These are phyloP conservation scores for Nephotettix cincticeps DNA, from an alignment of 1,140 invertebrate genomes.

Conservation along the genomic window DNA sequence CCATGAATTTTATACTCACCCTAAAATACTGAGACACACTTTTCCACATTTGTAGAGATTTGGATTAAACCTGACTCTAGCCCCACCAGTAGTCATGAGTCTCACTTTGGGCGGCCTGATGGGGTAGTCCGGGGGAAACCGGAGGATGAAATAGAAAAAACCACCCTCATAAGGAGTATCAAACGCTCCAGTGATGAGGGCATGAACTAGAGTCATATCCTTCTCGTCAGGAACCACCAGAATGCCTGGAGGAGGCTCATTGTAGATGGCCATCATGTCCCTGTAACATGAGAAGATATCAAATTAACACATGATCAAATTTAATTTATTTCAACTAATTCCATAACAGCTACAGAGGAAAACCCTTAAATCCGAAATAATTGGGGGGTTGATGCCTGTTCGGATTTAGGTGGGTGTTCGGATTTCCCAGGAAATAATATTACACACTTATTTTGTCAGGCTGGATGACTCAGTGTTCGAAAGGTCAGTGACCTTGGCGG, in stretches of 20 bases:
- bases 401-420: no score
- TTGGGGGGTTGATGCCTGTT: no score
- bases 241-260: conserved; percentile 57
- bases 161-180: conserved; percentile 68
- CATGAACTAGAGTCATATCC: conserved; percentile 57
- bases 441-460: no score
- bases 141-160: conserved; percentile 61
- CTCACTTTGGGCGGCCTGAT: conserved; percentile 58
- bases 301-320: no score
- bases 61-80: conserved; percentile 61
- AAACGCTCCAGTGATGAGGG: conserved; percentile 61
- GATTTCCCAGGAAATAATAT: no score
- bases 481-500: no score
- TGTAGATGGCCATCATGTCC: conserved; percentile 57
- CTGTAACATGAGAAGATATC: no score
- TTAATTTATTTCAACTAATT: no score
- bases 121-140: conserved; percentile 58
- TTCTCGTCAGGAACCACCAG: conserved; percentile 58
- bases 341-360: no score
- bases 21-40: conserved; percentile 63
- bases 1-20: no score
- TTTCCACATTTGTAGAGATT: conserved; percentile 64
- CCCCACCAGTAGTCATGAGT: conserved; percentile 61
- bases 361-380: no score
- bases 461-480: no score